phyloP scores from a whole-genome alignment of 2,797 vertebrate species.

The Denticeps clupeoides region DNA sequence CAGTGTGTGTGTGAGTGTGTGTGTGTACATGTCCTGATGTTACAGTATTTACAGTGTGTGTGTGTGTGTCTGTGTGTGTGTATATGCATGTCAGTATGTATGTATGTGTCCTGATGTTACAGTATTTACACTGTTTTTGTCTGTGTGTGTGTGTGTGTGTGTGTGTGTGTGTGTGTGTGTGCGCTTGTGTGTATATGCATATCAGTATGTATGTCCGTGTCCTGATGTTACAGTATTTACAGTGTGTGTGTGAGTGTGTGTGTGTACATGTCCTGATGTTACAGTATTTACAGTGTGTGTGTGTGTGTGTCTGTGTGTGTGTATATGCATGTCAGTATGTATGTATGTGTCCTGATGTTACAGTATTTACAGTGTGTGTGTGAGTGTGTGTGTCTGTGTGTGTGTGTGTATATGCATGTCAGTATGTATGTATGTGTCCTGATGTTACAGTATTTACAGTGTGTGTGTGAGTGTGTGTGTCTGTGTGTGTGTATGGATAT shows the following conservation, averaged over 20 bases:
- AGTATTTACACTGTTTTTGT: background rate
- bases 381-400: background rate
- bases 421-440: background rate
- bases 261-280: background rate
- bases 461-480: no score
- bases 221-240: no score
- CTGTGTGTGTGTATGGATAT: no score
- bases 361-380: no score
- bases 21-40: no score
- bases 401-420: background rate
- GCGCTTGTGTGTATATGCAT: no score
- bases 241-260: no score
- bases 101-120: slow-evolving; percentile 6
- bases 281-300: no score
- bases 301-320: background rate
- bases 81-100: background rate
- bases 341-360: background rate
- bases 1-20: no score
- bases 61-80: background rate
- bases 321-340: background rate
- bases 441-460: background rate
- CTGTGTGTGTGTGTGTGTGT: background rate
- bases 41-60: background rate
- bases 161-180: no score
- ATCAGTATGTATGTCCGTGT: background rate